phyloP scores from a whole-genome alignment of 2,113 vertebrate species.

The Elgaria multicarinata region DNA sequence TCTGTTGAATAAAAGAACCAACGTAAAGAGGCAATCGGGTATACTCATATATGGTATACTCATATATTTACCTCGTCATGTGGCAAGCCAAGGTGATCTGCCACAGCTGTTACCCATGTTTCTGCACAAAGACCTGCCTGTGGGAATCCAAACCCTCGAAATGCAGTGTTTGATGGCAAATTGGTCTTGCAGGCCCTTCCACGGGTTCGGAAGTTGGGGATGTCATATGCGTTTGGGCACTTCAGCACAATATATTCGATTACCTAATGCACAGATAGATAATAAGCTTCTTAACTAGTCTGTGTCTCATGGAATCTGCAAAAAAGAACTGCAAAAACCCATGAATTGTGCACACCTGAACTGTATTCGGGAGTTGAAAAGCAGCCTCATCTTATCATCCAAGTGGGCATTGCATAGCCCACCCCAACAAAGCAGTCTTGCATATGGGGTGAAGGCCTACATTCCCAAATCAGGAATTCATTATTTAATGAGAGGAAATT shows the following conservation, averaged over 20 bases:
- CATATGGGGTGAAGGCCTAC: too few relatives aligned
- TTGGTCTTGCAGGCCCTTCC: conserved; percentile 83
- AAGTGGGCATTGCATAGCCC: too few relatives aligned
- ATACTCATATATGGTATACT: too few relatives aligned
- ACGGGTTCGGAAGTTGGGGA: conserved; percentile 81
- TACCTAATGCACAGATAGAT: conserved; percentile 56
- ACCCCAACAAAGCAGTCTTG: too few relatives aligned
- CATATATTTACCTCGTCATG: conserved; percentile 55
- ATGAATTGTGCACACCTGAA: not conserved
- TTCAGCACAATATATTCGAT: conserved; percentile 76
- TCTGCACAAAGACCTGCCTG: conserved; percentile 79
- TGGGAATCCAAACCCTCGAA: conserved; percentile 86
- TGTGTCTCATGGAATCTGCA: not conserved
- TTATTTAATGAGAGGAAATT: too few relatives aligned
- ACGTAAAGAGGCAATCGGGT: too few relatives aligned
- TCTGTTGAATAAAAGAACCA: too few relatives aligned
- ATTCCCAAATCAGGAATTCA: too few relatives aligned
- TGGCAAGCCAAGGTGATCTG: conserved; percentile 71
- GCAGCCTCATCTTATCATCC: too few relatives aligned
- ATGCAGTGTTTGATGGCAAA: conserved; percentile 88
- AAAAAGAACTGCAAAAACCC: not conserved
- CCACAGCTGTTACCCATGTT: conserved; percentile 83
- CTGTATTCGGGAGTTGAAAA: too few relatives aligned
- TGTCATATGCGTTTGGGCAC: conserved; percentile 82
- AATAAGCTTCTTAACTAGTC: not conserved